Base-by-base conservation (phyloP, 2,797 vertebrate genomes). In the Ptychadena robeensis region DNA sequence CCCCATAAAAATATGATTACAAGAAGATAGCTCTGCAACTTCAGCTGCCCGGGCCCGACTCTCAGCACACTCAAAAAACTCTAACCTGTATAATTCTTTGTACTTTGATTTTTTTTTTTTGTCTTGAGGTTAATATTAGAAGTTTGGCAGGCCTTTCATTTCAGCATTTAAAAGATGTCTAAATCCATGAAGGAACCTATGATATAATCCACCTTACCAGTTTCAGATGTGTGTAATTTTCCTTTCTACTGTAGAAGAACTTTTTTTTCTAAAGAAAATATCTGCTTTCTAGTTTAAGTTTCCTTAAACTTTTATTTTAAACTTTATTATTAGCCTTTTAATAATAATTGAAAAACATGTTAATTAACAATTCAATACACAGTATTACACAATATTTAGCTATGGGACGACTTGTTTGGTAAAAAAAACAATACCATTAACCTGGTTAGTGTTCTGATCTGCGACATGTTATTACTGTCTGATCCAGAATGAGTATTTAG, bases 1-100 rank as follows among this genome's bases (percentile, higher is more conserved):
- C 53, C 80, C 81, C 38, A 64, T 48, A 73, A 65, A 81, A 81
- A 73, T 73, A 81, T 73, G 37, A 80, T 80, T 80, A 81, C 70
- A 66, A 65, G 30, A 70, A 63, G 44, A 77, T 70, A 63, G 73
- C 37, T 69, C 53, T 68, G 64, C 65, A 81, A 67, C 27, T 77
- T 66, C 15, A 15, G 38, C 63, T 10, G 32, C 76, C 35, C 40
- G 57, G 31, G 31, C 48, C 64, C 65, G 37, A 68, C 48, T 78
- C 9, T 53, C 22, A 44, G 40, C 31, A 25, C 10, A 38, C 35
- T 69, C 67, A 4, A 64, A 34, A 67, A 68, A 32, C 40, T 57
- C 32, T 38, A 66, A 35, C 14, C 48, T 68, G 11, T 57, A 68
- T 68, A 57, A 79, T 77, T 48, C 27, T 32, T 77, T 77, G 14